Evolutionary conservation across 2,797 vertebrate species (phyloP), one percentile per base, ranked within the genome.

Genomic region (Rhodeus uyekii): DNA sequence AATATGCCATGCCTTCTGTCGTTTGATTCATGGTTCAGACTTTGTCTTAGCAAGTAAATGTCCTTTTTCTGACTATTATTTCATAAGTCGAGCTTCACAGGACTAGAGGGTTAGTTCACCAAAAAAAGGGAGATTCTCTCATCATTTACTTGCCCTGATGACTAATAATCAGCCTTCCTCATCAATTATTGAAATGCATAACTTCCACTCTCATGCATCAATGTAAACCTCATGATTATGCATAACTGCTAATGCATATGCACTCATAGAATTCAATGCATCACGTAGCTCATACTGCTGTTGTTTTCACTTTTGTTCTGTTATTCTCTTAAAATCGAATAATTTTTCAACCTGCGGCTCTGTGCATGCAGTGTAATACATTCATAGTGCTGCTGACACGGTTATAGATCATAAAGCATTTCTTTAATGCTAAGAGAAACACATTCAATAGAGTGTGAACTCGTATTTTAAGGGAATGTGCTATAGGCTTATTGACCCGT

Each of bases 401-500:
- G 24, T 42, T 42, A 68, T 79, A 79, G 48, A 79, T 79, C 64
- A 79, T 68, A 79, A 58, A 79, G 24, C 10, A 69, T 32, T 42
- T 79, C 10, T 79, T 32, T 79, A 68, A 79, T 79, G 63, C 77
- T 68, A 58, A 44, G 36, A 79, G 65, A 58, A 79, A 32, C 77
- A 69, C 77, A 79, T 79, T 58, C 48, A 79, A 69, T 69, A 38
- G 24, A 42, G 77, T 69, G 19, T 69, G 48, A 79, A 79, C n/a
- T 69, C 50, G 18, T 79, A 58, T 79, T 78, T 69, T 69, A 69
- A 44, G 50, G 48, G 19, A 69, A 44, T 22, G 64, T 22, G 48
- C 48, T 79, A 32, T 68, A 79, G 64, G 48, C 64, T 69, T 83
- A 78, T 72, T 83, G 81, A 83, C 68, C 81, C 27, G 55, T 42